Percentiles rank a stretch among this genome's conserved stretches.
These are phyloP conservation scores for Silurus asotus DNA, from an alignment of 2,113 vertebrate genomes.

Conservation along the genomic window DNA sequence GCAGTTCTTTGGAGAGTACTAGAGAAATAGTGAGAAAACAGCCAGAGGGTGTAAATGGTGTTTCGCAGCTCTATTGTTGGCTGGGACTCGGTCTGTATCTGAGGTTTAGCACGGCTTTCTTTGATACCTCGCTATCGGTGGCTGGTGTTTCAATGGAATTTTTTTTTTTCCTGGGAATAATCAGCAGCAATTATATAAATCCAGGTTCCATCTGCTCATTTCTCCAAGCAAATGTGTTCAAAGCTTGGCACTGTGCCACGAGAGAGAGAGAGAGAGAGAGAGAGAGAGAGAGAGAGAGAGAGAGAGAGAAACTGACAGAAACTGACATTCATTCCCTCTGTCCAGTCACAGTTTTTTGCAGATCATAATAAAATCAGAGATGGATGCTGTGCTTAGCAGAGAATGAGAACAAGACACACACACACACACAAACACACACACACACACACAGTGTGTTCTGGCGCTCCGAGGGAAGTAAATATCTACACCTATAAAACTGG, in stretches of 20 bases:
- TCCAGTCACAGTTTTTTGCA: constrained; percentile 14
- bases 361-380: constrained; percentile 38
- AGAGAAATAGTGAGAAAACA: constrained; percentile 17
- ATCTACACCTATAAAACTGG: constrained; percentile 45
- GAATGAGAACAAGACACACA: constrained; percentile 3
- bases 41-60: constrained; percentile 18
- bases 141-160: constrained; percentile 7
- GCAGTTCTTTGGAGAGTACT: not conserved
- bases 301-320: not conserved
- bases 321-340: not conserved
- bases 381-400: constrained; percentile 29
- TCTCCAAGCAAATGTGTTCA: constrained; percentile 11
- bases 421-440: not conserved
- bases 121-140: constrained; percentile 34
- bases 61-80: constrained; percentile 8
- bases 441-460: not conserved
- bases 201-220: constrained; percentile 29
- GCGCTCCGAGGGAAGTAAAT: constrained; percentile 45
- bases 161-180: constrained; percentile 2
- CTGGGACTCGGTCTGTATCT: not conserved
- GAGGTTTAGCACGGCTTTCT: constrained; percentile 22
- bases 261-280: not conserved
- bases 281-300: not conserved
- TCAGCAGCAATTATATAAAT: constrained; percentile 38
- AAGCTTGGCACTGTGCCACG: constrained; percentile 19